phyloP scores from a whole-genome alignment of 2,888 invertebrate species.

The Romanomermis culicivorax region DNA sequence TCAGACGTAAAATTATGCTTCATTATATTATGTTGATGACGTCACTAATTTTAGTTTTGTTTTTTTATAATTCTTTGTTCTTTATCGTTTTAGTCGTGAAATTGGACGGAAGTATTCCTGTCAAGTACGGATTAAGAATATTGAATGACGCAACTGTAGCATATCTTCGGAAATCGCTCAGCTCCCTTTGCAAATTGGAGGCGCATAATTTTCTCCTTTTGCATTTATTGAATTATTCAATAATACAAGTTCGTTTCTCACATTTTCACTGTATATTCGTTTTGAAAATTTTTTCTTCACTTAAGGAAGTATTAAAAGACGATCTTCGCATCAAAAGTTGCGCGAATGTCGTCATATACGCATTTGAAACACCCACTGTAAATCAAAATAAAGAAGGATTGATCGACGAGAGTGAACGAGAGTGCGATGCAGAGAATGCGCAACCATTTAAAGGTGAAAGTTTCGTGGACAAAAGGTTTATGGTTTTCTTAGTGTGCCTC shows the following conservation, averaged over 20 bases:
- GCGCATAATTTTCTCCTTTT: conserved; percentile 26
- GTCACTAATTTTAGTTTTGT: too few species aligned
- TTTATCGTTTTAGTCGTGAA: conserved; percentile 29
- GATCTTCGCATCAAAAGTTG: conserved; percentile 32
- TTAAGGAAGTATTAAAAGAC: conserved; percentile 33
- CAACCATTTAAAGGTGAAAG: too few species aligned
- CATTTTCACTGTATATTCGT: neutral
- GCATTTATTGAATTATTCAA: conserved; percentile 38
- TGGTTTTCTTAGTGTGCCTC: too few species aligned
- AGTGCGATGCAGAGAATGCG: too few species aligned
- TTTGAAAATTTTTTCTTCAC: conserved; percentile 8
- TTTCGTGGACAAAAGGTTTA: too few species aligned
- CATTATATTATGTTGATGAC: too few species aligned
- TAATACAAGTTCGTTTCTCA: conserved; percentile 40
- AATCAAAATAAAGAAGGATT: too few species aligned
- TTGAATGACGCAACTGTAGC: conserved; percentile 57
- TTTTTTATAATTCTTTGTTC: too few species aligned
- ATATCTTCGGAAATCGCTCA: conserved; percentile 50
- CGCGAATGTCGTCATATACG: conserved; percentile 37
- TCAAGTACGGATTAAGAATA: conserved; percentile 59
- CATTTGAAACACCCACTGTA: conserved; percentile 53
- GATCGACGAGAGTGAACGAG: too few species aligned
- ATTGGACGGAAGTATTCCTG: conserved; percentile 53
- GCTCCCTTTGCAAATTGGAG: conserved; percentile 35
- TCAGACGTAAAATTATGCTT: too few species aligned